These are phyloP conservation scores for Peromyscus polionotus DNA, from an alignment of 2,113 vertebrate genomes.

Conservation along the genomic window DNA sequence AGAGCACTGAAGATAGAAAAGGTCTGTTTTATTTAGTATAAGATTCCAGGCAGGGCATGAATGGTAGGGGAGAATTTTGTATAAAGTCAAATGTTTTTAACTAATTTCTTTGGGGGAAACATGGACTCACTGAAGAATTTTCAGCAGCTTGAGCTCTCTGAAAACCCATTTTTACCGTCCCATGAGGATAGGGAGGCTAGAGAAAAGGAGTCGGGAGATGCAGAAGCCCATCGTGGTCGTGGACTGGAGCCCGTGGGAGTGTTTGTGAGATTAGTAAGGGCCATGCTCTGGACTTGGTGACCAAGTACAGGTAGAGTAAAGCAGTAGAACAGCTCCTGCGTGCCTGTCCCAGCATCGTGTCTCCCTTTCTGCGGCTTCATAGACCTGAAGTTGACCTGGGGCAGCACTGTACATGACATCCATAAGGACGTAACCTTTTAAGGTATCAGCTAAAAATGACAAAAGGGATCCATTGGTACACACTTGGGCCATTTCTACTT, in stretches of 20 bases:
- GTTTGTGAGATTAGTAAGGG: no score
- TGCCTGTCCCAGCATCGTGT: not conserved
- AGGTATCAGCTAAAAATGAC: no score
- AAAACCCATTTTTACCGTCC: not conserved
- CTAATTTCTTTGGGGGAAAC: conserved; percentile 25
- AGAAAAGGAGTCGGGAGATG: not conserved
- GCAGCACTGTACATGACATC: not conserved
- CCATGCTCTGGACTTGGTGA: not conserved
- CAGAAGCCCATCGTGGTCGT: not conserved
- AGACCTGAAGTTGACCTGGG: no score
- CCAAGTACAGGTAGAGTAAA: not conserved
- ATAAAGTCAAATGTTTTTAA: not conserved
- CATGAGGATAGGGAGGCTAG: not conserved
- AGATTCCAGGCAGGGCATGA: not conserved
- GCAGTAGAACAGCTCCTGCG: no score
- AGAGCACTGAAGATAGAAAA: not conserved
- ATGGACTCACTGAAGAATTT: conserved; percentile 33
- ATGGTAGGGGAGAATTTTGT: not conserved
- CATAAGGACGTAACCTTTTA: no score
- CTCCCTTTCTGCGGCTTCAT: not conserved
- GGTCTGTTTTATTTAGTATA: not conserved
- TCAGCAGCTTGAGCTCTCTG: not conserved
- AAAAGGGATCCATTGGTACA: no score
- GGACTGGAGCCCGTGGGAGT: not conserved
- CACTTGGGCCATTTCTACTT: no score